Evolutionary conservation across 2,888 invertebrate species (phyloP), one percentile per base, ranked within the genome.

Genomic region (Eristalinus sepulchralis): DNA sequence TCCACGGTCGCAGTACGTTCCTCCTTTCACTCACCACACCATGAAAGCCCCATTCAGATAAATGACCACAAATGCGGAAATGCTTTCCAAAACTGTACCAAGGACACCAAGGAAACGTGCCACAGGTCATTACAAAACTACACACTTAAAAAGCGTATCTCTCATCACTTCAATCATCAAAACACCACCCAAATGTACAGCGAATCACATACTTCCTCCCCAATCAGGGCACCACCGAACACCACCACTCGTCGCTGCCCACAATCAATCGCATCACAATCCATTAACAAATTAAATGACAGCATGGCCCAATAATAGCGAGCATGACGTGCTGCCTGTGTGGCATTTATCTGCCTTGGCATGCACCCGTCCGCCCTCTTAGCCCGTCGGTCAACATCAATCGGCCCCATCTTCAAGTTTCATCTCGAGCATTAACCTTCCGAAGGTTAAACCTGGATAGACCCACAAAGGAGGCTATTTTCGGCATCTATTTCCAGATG

Each of bases 231-330:
- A 9, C 4, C 9, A 34, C 34, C 13, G 1, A 17, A 6, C n/a
- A 8, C 1, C 47, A 47, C 8, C 47, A 17, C 47, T 47, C 47
- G 17, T n/a, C 47, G 6, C 0, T 5, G 47, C 47, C n/a, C 2
- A 13, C 39, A 47, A 47, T 47, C 17, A 47, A 47, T 17, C 8
- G 47, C 2, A 47, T 17, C 47, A 8, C 47, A 47, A 57, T 57
- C 57, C 57, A 57, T 57, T 57, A 24, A 57, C 24, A 57, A 24
- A 57, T 57, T 57, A n/a, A 57, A 57, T 24, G 57, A 57, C 57
- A 24, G 57, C 24, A 57, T 11, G 3, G 13, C 2, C 11, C 57
- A 13, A 11, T 24, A 24, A 57, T 57, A 57, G 57, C 22, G 5
- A 2, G 2, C 57, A 57, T 24, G 24, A 57, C 57, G 13, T 27